Base-by-base conservation (phyloP, 2,113 vertebrate genomes). In the Micronycteris hirsuta region DNA sequence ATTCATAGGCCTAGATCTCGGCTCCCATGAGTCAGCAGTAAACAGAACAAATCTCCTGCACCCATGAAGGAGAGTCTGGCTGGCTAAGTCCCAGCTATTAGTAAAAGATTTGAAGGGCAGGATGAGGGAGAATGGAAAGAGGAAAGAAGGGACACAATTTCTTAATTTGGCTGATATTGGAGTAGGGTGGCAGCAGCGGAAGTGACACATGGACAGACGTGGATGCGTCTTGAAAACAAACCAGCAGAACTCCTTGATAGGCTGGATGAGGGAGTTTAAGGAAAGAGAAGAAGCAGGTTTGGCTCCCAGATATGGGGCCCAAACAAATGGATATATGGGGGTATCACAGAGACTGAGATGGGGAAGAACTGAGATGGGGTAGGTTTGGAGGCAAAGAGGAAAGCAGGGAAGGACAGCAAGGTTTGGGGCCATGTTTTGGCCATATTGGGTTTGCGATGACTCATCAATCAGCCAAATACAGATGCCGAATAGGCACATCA, bases 201-300 rank as follows among this genome's bases (percentile, higher is more conserved):
- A 13, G 9, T 28, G 14, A 19, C 47, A 20, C 1, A 1, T 1
- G 28, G n/a, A 47, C 6, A 61, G 1, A 28, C 20, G 2, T 0
- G 0, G 11, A 7, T 2, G 2, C 2, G 6, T 24, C 38, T 15
- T 8, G 20, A 85, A 76, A 45, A 26, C 22, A 33, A 67, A 14
- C 12, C 49, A 92, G 33, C 2, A 22, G 26, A 17, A 19, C 1
- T 2, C 10, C 6, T 7, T 7, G 28, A 31, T 10, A 7, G 56
- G 15, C 22, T n/a, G 22, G 41, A 22, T 5, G 16, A 61, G 10
- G 31, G 17, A 20, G 20, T 15, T 36, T 6, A 70, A 2, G 5
- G 33, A 17, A 19, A 33, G n/a, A 36, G 8, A 28, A 47, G 33
- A 65, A 20, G 2, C 1, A 31, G 31, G 9, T 24, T 54, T 31